Conservation (phyloP, 2,113 vertebrate genomes). For the Hippopotamus amphibius region DNA sequence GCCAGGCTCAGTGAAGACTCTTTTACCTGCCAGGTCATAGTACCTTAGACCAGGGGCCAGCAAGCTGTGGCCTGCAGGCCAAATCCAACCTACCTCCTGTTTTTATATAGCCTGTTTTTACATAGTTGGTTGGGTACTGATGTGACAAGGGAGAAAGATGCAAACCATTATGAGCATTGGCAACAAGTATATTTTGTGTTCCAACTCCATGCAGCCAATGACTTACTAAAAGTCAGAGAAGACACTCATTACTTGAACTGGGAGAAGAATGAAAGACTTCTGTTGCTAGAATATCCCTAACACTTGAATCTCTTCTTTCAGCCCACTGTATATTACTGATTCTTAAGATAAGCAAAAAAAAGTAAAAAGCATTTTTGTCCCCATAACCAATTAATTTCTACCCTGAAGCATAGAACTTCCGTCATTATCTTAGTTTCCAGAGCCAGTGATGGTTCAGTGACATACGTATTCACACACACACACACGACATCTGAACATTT, state of each 20-base stretch:
- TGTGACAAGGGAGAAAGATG: not conserved
- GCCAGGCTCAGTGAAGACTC: not conserved
- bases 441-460: not conserved
- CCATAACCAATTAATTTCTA: conserved; percentile 35
- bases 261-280: not conserved
- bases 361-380: not conserved
- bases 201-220: not conserved
- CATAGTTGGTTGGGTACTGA: not conserved
- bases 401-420: conserved; percentile 68
- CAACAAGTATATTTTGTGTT: not conserved
- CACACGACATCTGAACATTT: not conserved
- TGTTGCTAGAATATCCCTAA: not conserved
- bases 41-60: not conserved
- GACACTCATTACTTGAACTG: not conserved
- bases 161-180: not conserved
- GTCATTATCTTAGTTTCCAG: conserved; percentile 15
- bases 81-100: not conserved
- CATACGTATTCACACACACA: not conserved
- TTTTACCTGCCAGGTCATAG: not conserved
- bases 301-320: not conserved
- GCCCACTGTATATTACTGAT: not conserved
- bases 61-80: not conserved
- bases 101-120: not conserved
- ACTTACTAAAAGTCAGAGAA: not conserved
- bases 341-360: not conserved